Conservation (phyloP, 2,888 invertebrate species). For the Camptogramma bilineatum region DNA sequence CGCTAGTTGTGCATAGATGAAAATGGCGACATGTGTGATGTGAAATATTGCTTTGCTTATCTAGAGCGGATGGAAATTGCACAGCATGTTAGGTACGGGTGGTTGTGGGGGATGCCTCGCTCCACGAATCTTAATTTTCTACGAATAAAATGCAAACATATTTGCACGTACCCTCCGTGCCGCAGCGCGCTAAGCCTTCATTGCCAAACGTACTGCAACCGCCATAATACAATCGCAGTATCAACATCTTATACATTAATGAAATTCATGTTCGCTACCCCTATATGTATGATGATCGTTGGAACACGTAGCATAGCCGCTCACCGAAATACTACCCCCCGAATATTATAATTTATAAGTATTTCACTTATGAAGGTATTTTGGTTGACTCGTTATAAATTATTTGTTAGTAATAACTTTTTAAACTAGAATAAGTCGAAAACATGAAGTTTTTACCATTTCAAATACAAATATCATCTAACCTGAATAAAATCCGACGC, state of each 20-base stretch:
- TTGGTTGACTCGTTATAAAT: too few species aligned
- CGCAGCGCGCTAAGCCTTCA: conserved; percentile 12
- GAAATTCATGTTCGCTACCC: background rate
- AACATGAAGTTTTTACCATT: background rate
- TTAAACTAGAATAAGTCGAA: too few species aligned
- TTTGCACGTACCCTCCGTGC: conserved; percentile 42
- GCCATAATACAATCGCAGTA: background rate
- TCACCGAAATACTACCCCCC: too few species aligned
- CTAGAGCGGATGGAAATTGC: conserved; percentile 66
- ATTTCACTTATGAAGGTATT: too few species aligned
- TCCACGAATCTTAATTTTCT: conserved; percentile 68
- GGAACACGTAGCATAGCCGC: conserved; percentile 14
- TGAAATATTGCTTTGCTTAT: conserved; percentile 70
- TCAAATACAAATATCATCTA: background rate
- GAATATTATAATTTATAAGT: conserved; percentile 26
- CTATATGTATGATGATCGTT: background rate
- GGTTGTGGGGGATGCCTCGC: conserved; percentile 42
- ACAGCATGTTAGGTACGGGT: conserved; percentile 47
- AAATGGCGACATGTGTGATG: conserved; percentile 60
- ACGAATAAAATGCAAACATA: conserved; percentile 70
- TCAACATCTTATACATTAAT: background rate
- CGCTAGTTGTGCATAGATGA: conserved; percentile 39
- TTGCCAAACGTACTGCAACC: conserved; percentile 2
- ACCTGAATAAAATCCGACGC: conserved; percentile 1
- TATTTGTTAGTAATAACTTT: background rate